Evolutionary conservation across 2,113 vertebrate species (phyloP).

Genomic region (Oncorhynchus tshawytscha): DNA sequence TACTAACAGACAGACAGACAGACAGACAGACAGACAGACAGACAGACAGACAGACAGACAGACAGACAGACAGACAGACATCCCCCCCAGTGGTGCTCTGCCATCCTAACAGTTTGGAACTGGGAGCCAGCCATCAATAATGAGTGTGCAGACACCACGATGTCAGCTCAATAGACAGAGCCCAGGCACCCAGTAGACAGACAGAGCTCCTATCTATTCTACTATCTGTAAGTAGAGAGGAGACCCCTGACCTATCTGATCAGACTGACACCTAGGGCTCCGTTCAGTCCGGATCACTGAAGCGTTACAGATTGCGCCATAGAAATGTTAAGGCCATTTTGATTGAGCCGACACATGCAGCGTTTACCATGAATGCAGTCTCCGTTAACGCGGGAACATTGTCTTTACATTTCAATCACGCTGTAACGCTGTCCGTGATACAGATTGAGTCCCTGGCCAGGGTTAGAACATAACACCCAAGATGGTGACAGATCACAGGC

Average conservation of each 20-base stretch:
- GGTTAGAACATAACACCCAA: not conserved
- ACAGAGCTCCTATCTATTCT: slow-evolving; percentile 31
- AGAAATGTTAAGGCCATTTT: no score
- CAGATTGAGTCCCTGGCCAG: not conserved
- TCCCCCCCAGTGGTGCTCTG: slow-evolving; percentile 31
- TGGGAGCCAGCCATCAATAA: slow-evolving; percentile 51
- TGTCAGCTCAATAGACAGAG: slow-evolving; percentile 43
- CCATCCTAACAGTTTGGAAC: slow-evolving; percentile 29
- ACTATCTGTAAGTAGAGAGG: slow-evolving; percentile 26
- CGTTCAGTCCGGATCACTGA: no score
- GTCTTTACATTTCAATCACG: no score
- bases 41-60: fast-evolving
- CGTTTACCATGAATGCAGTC: no score
- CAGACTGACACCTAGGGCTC: slow-evolving; percentile 23
- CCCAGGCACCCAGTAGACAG: slow-evolving; percentile 20
- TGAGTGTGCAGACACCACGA: slow-evolving; percentile 45
- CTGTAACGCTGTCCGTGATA: no score
- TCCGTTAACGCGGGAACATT: no score
- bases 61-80: not conserved
- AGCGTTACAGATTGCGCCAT: no score
- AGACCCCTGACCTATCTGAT: slow-evolving; percentile 39
- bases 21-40: no score
- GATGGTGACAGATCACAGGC: not conserved
- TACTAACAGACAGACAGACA: no score
- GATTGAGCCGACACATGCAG: no score